A percentile compares a stretch with the other conserved stretches of the same genome.
These are phyloP conservation scores for Hydractinia echinata DNA, from an alignment of 30 jellyfish, hydroid and myxozoan genomes.

Conservation along the genomic window DNA sequence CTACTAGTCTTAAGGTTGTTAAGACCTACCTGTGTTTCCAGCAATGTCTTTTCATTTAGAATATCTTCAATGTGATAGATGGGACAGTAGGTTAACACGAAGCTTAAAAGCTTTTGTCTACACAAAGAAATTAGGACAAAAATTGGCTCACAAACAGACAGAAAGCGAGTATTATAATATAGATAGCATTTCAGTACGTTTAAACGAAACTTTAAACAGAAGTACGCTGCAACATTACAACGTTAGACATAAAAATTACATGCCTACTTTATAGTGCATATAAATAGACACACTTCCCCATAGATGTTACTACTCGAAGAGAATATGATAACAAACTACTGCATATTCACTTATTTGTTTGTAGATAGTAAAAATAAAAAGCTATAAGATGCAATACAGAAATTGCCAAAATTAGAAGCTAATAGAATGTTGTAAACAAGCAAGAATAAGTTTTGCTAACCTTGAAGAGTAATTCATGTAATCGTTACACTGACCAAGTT, in stretches of 20 bases:
- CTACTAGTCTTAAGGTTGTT: too few relatives aligned
- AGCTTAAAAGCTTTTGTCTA: slow-evolving; percentile 66
- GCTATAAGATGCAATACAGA: neutral
- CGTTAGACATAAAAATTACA: too few relatives aligned
- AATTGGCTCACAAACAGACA: neutral
- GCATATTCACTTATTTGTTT: too few relatives aligned
- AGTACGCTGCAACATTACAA: too few relatives aligned
- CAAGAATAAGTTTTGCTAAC: slow-evolving; percentile 12
- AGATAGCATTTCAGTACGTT: too few relatives aligned
- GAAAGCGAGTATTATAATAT: too few relatives aligned
- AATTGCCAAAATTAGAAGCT: neutral
- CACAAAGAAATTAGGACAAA: neutral
- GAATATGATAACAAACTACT: too few relatives aligned
- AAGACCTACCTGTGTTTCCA: slow-evolving; percentile 75
- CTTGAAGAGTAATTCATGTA: slow-evolving; percentile 27
- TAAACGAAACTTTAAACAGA: too few relatives aligned
- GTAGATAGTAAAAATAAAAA: too few relatives aligned
- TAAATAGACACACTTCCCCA: too few relatives aligned
- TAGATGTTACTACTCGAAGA: too few relatives aligned
- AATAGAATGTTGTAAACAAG: neutral
- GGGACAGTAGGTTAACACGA: slow-evolving; percentile 76
- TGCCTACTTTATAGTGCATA: too few relatives aligned
- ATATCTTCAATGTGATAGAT: slow-evolving; percentile 68
- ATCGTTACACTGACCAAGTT: slow-evolving; percentile 41
- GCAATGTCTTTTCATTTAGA: slow-evolving; percentile 44